A percentile compares a stretch with the other conserved stretches of the same genome.
These are phyloP conservation scores for Oxytorus armatus DNA, from an alignment of 2,888 invertebrate species.

Conservation along the genomic window DNA sequence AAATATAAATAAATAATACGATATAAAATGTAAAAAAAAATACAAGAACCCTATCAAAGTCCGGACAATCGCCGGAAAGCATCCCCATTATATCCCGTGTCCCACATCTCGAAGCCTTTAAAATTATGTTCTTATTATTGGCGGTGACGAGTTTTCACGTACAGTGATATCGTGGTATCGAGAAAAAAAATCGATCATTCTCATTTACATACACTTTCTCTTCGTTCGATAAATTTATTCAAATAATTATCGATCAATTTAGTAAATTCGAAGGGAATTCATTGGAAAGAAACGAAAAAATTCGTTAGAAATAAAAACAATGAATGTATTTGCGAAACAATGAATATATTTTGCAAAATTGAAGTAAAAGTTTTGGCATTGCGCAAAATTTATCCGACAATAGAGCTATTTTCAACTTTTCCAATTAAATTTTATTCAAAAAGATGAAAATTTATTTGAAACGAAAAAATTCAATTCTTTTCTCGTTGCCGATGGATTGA, in stretches of 20 bases:
- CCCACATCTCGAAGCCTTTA: no score
- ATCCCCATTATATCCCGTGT: no score
- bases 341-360: no score
- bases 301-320: background rate
- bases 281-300: background rate
- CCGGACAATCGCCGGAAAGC: no score
- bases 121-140: no score
- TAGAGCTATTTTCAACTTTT: no score
- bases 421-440: background rate
- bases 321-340: background rate
- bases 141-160: background rate
- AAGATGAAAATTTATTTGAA: background rate
- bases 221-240: conserved; percentile 4
- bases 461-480: background rate
- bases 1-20: no score
- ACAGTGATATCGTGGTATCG: background rate
- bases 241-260: no score
- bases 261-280: background rate
- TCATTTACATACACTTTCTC: no score
- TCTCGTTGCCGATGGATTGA: conserved; percentile 3
- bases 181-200: no score
- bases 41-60: no score
- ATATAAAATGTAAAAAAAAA: no score
- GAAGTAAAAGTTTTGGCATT: background rate
- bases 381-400: background rate